Evolutionary conservation across 64 coral and sea anemone species (phyloP), one percentile per base, ranked within the genome.

Genomic region (Porites lutea): DNA sequence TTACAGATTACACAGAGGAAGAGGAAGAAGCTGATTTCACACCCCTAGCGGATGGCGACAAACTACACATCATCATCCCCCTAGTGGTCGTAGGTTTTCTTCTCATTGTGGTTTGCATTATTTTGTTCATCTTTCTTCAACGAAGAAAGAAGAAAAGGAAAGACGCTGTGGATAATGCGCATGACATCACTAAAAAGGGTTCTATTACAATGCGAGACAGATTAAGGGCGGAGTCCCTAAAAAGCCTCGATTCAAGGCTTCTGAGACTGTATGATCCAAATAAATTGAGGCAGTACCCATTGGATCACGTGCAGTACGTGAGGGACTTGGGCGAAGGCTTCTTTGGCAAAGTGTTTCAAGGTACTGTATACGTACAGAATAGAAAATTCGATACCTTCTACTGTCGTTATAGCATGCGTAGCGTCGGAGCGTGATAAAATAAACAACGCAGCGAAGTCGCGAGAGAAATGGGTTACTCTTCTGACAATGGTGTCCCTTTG

Each of bases 261-360:
- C 22, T 97, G 37, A 72, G 95, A 48, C 55, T 99, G 63, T 99
- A 93, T 27, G 97, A 99, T 48, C 97, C 97, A 11, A 79, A 77
- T 3, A 99, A 96, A 51, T 60, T 99, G 6, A 93, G 65, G 65
- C 91, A 99, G 9, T 99, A 91, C 55, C 77, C 66, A 4, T 79
- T 99, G 60, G 97, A 99, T 15, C 84, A 94, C 19, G 94, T 99
- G 83, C 83, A 91, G 62, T 99, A 99, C 57, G 82, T 99, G 15
- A 96, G 90, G 50, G 97, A 99, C 53, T 72, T 99, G 19, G 97
- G 97, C 7, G 97, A 99, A 72, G 97, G 97, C 13, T 95, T 96
- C 79, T 99, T 99, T 92, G 97, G 97, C 55, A 96, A 93, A 77
- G 97, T 99, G 10, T 99, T 96, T 65, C 91, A 99, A 91, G 97